Conservation (phyloP, 2,797 vertebrate genomes). For the Rallus crepitans region DNA sequence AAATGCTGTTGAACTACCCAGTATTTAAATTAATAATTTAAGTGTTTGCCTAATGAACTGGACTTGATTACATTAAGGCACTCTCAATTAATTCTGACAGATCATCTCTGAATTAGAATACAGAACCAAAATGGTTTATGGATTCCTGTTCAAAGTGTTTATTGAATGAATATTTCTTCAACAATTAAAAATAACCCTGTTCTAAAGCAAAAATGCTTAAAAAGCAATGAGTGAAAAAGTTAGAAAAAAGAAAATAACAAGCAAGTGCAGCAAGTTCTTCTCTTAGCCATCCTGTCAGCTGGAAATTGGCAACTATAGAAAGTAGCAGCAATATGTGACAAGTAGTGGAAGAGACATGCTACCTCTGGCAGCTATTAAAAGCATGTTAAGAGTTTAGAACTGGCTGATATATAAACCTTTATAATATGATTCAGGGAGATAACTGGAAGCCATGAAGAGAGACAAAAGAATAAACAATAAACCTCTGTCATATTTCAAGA, state of each 20-base stretch:
- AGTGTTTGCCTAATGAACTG: slow-evolving; percentile 84
- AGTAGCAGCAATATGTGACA: slow-evolving; percentile 18
- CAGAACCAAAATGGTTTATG: slow-evolving; percentile 63
- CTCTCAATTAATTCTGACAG: slow-evolving; percentile 84
- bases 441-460: not conserved
- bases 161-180: slow-evolving; percentile 40
- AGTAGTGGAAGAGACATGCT: slow-evolving; percentile 10
- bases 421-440: not conserved
- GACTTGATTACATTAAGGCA: slow-evolving; percentile 82
- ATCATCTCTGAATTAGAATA: slow-evolving; percentile 74
- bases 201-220: not conserved
- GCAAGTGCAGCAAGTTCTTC: not conserved
- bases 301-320: not conserved
- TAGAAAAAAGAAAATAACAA: not conserved
- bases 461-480: not conserved
- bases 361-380: slow-evolving; percentile 17
- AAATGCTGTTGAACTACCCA: slow-evolving; percentile 81
- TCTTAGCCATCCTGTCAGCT: not conserved
- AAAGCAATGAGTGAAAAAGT: not conserved
- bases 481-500: not conserved
- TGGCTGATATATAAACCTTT: not conserved
- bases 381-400: not conserved
- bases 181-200: slow-evolving; percentile 17
- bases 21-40: slow-evolving; percentile 85
- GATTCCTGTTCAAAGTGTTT: slow-evolving; percentile 66